Evolutionary conservation across 2,113 vertebrate species (phyloP), one percentile per base, ranked within the genome.

Genomic region (Macquaria australasica): DNA sequence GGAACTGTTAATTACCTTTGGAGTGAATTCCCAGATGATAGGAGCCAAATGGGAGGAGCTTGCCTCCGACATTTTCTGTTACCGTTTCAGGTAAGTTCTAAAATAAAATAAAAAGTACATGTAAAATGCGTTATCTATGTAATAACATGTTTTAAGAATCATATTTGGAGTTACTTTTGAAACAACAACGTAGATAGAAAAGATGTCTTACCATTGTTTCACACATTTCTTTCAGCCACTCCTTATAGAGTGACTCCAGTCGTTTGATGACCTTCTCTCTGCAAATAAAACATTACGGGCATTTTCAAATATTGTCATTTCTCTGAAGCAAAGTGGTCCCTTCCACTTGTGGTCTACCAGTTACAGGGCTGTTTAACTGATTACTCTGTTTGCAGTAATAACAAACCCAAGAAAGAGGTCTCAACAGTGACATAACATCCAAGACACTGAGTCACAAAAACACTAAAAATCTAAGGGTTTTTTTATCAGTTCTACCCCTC

Each of bases 21-120:
- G 96, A 97, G 86, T 98, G 97, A 71, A 97, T 97, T 75, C 97
- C 97, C 94, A 98, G 94, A 93, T 96, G 95, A 83, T 97, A 98
- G 45, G 97, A 98, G 84, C 97, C 97, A 94, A 98, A 98, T 0
- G 97, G 97, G 95, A 98, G 97, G 91, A 98, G 97, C 94, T 97
- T 98, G 74, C 97, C 98, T 90, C 97, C 96, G 86, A 97, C 96
- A 21, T 96, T 97, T 87, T 97, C 97, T 85, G 96, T 97, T 87
- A 98, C 93, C 50, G 95, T 96, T 64, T 96, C 95, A 3, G 97
- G 97, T 91, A 98, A 93, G 93, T 98, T 97, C 97, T 98, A 73
- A 11, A 74, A 59, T 14, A 0, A 11, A 25, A 53, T 5, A 21
- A 25, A 7, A 74, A 37, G 25, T 41, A 31, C 16, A 12, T 6